Percentiles rank a stretch among this genome's conserved stretches.
phyloP scores from a whole-genome alignment of 2,113 vertebrate genomes.

The Terrapene triunguis region DNA sequence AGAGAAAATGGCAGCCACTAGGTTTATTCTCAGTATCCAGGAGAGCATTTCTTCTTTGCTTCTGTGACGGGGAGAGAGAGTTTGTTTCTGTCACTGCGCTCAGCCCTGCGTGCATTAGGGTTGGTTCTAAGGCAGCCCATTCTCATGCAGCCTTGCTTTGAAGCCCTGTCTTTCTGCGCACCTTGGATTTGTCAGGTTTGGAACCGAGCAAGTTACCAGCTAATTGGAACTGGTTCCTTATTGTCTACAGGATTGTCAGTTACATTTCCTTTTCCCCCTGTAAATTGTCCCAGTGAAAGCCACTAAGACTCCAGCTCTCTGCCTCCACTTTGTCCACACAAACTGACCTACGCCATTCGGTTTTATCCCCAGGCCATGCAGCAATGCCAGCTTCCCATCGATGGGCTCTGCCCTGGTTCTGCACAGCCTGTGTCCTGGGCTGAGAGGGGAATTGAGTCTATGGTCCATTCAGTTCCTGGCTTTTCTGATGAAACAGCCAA shows the following conservation, averaged over 20 bases:
- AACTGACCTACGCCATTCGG: background rate
- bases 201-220: background rate
- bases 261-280: background rate
- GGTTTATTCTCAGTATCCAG: constrained; percentile 96
- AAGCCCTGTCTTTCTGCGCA: background rate
- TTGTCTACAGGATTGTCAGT: background rate
- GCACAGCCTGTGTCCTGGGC: background rate
- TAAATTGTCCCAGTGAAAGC: background rate
- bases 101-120: background rate
- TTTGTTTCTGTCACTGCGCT: background rate
- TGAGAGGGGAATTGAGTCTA: background rate
- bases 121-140: fast-evolving
- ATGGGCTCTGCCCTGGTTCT: background rate
- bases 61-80: constrained; percentile 69
- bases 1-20: constrained; percentile 95
- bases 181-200: background rate
- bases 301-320: background rate
- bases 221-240: background rate
- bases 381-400: background rate
- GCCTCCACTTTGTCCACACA: background rate
- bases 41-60: constrained; percentile 98
- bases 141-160: background rate
- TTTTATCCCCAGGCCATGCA: background rate
- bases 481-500: background rate
- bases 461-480: background rate